These are phyloP conservation scores for Psilopogon haemacephalus DNA, from an alignment of 2,113 vertebrate genomes.

Conservation along the genomic window DNA sequence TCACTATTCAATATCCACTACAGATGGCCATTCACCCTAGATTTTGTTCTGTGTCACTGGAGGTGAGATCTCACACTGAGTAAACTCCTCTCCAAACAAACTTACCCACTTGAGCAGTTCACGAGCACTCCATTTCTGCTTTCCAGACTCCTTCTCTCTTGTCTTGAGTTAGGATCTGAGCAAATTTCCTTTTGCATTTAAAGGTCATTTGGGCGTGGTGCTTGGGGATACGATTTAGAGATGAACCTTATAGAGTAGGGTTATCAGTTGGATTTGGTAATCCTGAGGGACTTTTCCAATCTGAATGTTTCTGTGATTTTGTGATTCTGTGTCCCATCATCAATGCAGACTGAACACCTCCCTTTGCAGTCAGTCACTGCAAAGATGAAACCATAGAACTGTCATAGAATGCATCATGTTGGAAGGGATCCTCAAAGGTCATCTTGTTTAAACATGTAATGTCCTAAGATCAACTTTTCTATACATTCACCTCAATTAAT, in stretches of 20 bases:
- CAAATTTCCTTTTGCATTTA: no score
- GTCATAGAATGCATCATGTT: no score
- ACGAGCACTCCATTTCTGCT: neutral
- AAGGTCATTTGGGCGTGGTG: no score
- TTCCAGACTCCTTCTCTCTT: neutral
- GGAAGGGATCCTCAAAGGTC: no score
- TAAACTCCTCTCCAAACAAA: neutral
- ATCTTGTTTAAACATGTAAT: neutral
- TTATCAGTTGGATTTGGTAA: no score
- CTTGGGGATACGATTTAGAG: no score
- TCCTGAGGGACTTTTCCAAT: no score
- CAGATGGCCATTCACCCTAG: neutral
- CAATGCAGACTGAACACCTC: neutral
- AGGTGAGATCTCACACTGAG: neutral
- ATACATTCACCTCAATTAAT: neutral
- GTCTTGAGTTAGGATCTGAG: neutral
- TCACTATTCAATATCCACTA: neutral
- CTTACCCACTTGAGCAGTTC: accelerated
- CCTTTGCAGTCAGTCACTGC: neutral
- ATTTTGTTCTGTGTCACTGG: neutral
- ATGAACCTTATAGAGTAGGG: no score
- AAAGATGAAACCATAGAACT: neutral
- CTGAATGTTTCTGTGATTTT: no score
- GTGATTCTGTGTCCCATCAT: neutral
- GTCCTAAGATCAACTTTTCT: neutral